Conservation (phyloP, 2,888 invertebrate species). For the Agrilus biguttatus region DNA sequence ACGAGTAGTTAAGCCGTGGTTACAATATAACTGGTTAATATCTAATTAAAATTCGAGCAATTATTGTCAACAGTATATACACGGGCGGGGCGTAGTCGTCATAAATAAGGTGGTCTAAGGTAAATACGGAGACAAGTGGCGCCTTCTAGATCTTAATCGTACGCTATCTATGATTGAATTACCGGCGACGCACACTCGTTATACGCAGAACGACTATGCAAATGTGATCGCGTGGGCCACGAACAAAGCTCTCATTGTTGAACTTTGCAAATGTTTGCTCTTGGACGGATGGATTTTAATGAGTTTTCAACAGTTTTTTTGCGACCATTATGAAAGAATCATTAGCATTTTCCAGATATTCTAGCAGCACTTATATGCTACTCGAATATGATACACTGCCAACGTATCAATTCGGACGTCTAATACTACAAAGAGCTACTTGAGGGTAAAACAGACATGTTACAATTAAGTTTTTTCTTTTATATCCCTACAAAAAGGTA, state of each 20-base stretch:
- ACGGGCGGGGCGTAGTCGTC: conserved; percentile 10
- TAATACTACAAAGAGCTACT: too few species aligned
- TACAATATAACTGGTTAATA: background rate
- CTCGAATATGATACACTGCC: too few species aligned
- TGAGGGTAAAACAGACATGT: too few species aligned
- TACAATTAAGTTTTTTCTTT: too few species aligned
- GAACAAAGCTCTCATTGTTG: conserved; percentile 5
- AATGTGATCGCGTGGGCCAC: conserved; percentile 9
- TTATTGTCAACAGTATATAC: background rate
- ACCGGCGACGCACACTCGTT: conserved; percentile 8
- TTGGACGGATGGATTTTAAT: background rate
- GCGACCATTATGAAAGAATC: too few species aligned
- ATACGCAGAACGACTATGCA: conserved; percentile 5
- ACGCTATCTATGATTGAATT: conserved; percentile 13
- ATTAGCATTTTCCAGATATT: too few species aligned
- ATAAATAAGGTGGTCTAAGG: conserved; percentile 15
- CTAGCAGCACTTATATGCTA: too few species aligned
- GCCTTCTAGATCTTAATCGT: conserved; percentile 17
- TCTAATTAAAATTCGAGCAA: conserved; percentile 2
- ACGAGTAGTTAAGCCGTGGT: background rate
- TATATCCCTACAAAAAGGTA: too few species aligned
- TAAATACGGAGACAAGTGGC: conserved; percentile 15
- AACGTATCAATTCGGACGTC: too few species aligned
- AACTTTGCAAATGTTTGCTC: background rate
- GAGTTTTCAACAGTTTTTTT: too few species aligned